Percentiles rank a stretch among this genome's conserved stretches.
Conservation (phyloP, 2,888 invertebrate species). For the Caenorhabditis auriculariae region DNA sequence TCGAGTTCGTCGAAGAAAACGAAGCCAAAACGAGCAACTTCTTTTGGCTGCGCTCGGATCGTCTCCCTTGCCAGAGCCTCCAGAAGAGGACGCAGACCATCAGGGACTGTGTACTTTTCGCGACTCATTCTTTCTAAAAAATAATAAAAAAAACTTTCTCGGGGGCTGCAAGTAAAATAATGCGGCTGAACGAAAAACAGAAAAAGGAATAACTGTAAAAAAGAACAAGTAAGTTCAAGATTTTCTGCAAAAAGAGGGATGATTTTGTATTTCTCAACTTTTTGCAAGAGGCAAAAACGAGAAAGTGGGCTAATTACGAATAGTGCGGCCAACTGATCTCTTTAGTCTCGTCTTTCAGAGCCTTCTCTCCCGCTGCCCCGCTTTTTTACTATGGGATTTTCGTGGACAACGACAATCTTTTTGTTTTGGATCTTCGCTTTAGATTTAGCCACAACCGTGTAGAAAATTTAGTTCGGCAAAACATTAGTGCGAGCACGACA, state of each 20-base stretch:
- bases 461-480: too few species aligned
- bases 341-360: background rate
- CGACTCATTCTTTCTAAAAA: constrained; percentile 5
- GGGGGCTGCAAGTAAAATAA: background rate
- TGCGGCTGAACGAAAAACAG: background rate
- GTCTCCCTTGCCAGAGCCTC: constrained; percentile 49
- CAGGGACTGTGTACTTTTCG: constrained; percentile 52
- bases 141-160: background rate
- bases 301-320: background rate
- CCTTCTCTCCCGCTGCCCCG: background rate
- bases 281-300: background rate
- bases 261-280: background rate
- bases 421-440: too few species aligned
- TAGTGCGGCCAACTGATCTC: background rate
- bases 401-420: too few species aligned
- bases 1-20: constrained; percentile 57
- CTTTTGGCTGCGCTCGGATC: constrained; percentile 49
- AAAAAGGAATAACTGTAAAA: background rate
- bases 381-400: too few species aligned
- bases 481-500: too few species aligned
- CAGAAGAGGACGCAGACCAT: constrained; percentile 57
- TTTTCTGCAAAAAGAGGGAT: background rate
- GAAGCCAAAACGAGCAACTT: constrained; percentile 51
- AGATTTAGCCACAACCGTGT: too few species aligned
- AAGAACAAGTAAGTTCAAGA: background rate